Evolutionary conservation across 2,888 invertebrate species (phyloP).

Genomic region (Drosophila yooni): DNA sequence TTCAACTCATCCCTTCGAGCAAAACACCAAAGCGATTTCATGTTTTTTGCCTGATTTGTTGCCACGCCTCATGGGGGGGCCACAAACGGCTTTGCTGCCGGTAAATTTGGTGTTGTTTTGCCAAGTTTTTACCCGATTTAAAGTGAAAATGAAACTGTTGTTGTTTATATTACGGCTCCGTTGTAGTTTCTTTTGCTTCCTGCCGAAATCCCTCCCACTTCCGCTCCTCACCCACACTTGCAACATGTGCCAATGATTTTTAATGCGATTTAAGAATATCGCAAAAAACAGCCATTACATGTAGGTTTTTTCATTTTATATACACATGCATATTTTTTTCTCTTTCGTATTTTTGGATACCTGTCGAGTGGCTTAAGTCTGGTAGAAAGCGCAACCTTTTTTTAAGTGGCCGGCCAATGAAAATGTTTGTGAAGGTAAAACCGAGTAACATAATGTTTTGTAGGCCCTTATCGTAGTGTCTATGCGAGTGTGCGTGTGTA

Average conservation of each 20-base stretch:
- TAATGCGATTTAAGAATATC: constrained; percentile 77
- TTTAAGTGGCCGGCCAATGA: constrained; percentile 74
- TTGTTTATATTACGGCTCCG: constrained; percentile 38
- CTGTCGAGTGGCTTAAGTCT: constrained; percentile 53
- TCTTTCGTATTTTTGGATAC: neutral
- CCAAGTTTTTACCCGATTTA: constrained; percentile 67
- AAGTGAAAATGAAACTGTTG: constrained; percentile 74
- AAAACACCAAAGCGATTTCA: constrained; percentile 49
- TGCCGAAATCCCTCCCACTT: neutral
- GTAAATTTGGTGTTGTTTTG: constrained; percentile 60
- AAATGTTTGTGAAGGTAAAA: constrained; percentile 52
- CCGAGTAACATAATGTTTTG: constrained; percentile 38
- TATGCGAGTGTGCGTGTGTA: constrained; percentile 19
- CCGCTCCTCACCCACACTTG: neutral
- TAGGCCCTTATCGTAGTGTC: constrained; percentile 15
- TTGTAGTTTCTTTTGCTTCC: constrained; percentile 29
- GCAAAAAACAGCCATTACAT: constrained; percentile 30
- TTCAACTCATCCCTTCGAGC: constrained; percentile 1
- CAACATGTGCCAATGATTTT: constrained; percentile 74
- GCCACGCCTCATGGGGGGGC: constrained; percentile 15
- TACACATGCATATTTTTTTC: neutral
- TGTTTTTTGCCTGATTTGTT: constrained; percentile 56
- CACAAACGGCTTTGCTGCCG: constrained; percentile 13
- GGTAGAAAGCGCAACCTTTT: constrained; percentile 62
- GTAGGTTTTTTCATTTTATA: neutral